Evolutionary conservation across 2,113 vertebrate genomes (phyloP), one percentile per base, ranked within the genome.

Genomic region (Semicossyphus pulcher): DNA sequence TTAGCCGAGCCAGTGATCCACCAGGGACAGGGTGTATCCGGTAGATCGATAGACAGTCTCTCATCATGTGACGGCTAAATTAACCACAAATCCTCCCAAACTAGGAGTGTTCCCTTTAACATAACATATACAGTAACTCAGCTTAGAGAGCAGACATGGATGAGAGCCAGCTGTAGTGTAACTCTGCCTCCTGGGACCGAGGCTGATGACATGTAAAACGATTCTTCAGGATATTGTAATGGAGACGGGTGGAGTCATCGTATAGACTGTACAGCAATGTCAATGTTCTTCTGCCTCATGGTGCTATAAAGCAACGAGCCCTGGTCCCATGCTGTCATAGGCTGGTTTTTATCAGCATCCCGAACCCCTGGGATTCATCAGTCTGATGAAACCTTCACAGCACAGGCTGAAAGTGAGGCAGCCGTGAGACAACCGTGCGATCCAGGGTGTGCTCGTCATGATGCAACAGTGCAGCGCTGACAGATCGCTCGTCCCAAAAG

Each of bases 351-450:
- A 26, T 59, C 28, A 65, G 37, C 52, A 16, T 72, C 57, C 14
- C 23, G 54, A 25, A 31, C 28, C 11, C n/a, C 64, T 83, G 37
- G 29, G 59, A 45, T 63, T 51, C 12, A 3, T 65, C 57, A 34
- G 34, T 11, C 9, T 83, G 73, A 83, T 78, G 73, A 81, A 78
- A 81, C 45, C 62, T 45, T 48, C 29, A 51, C 31, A 68, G 29
- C 52, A 48, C 10, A n/a, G 28, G 10, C 28, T 60, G 71, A 78
- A 71, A 60, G 32, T 49, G 28, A 57, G 66, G 14, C 49, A 5
- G 9, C n/a, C n/a, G n/a, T n/a, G n/a, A n/a, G n/a, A n/a, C n/a
- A n/a, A n/a, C n/a, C n/a, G n/a, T 52, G 18, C 4, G 14, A 44
- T 42, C 12, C 7, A 72, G 56, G 64, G 54, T 57, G 69, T 67